Conservation (phyloP, 37 sponge, comb jelly and placozoan species). For the Spongilla lacustris region DNA sequence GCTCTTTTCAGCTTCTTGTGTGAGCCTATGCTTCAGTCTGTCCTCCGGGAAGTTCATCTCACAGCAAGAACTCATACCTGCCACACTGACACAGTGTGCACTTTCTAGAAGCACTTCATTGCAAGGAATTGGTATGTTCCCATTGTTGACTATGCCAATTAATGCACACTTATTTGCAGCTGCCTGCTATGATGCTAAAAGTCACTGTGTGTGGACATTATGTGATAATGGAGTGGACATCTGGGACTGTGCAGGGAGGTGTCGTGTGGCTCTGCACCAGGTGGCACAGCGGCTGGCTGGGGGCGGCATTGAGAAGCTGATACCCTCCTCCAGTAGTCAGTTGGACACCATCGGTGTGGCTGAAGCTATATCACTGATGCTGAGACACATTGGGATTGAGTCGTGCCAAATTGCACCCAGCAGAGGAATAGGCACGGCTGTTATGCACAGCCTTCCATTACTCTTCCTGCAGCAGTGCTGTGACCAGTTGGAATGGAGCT, state of each 20-base stretch:
- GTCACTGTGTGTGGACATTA: conserved; percentile 87
- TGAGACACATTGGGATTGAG: conserved; percentile 70
- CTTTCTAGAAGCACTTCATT: conserved; percentile 51
- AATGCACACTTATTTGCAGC: too few relatives aligned
- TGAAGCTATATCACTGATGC: conserved; percentile 39
- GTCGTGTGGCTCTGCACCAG: conserved; percentile 47
- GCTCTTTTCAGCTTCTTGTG: conserved; percentile 35
- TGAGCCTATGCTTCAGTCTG: conserved; percentile 54
- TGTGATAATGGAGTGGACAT: conserved; percentile 81
- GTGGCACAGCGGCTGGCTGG: conserved; percentile 51
- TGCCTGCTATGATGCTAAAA: conserved; percentile 83
- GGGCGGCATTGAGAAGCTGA: conserved; percentile 28
- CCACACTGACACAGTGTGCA: conserved; percentile 59
- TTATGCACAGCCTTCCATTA: conserved; percentile 49
- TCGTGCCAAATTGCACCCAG: conserved; percentile 50
- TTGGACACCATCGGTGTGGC: conserved; percentile 26
- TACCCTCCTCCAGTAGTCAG: neutral
- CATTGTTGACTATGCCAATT: neutral
- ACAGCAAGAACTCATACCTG: conserved; percentile 53
- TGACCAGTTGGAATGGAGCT: conserved; percentile 37
- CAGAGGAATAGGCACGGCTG: conserved; percentile 7
- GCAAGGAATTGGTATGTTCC: conserved; percentile 42
- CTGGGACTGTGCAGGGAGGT: conserved; percentile 78
- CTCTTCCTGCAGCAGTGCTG: conserved; percentile 58
- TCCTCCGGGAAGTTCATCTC: conserved; percentile 29